Evolutionary conservation across 1,140 invertebrate genomes (phyloP), one percentile per base, ranked within the genome.

Genomic region (Caerostris darwini): DNA sequence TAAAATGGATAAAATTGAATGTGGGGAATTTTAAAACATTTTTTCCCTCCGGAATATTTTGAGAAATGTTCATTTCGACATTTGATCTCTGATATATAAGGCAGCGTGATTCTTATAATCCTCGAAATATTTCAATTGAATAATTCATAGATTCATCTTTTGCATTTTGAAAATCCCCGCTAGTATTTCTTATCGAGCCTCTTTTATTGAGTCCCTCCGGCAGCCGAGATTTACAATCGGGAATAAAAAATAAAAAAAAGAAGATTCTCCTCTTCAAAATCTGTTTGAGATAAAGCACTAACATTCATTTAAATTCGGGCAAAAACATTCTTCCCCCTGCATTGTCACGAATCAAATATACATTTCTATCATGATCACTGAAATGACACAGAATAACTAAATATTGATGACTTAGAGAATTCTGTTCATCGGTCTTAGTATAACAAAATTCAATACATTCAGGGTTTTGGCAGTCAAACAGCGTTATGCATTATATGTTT

Each of bases 121-220:
- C 61, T 64, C 71, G 34, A 77, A 77, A 77, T 77, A 77, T 77
- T 77, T 77, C 71, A 12, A 50, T 34, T 77, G 71, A 77, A 77
- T 77, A 50, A 77, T 77, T 77, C 71, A 77, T 77, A 5, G 71
- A 77, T 77, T 77, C 10, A 77, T 53, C 69, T 77, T 50, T 34
- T 50, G 71, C 50, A 77, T 19, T 50, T 77, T 77, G 34, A 34
- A 77, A 77, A 77, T 77, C 71, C 71, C 61, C 71, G 50, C 50
- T 77, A 77, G 34, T 77, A 77, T 77, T 77, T 50, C 34, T 77
- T 64, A 14, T 64, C 5, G 71, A 77, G 8, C 71, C 3, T 12
- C 50, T 53, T 34, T 12, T 10, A 53, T 77, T 77, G 12, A 77
- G 10, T 77, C 71, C 71, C 34, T 53, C 3, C 19, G 53, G 71